Conservation (phyloP, 2,113 vertebrate genomes). For the Narcine bancroftii region DNA sequence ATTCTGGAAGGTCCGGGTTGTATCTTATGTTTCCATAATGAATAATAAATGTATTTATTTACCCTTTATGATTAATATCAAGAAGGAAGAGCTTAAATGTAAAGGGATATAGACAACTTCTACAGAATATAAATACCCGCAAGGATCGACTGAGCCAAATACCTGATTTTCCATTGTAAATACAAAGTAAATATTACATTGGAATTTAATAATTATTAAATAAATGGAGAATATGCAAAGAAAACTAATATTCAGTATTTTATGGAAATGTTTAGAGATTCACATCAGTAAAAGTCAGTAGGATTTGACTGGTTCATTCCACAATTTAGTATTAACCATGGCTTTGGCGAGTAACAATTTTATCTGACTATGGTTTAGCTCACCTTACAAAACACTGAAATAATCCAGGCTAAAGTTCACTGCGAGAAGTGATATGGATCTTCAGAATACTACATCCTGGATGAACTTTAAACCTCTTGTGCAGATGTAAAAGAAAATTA, state of each 20-base stretch:
- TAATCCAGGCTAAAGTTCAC: no score
- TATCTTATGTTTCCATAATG: slow-evolving; percentile 4
- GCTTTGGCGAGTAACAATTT: no score
- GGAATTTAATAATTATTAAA: background rate
- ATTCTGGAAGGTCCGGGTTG: background rate
- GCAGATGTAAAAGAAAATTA: no score
- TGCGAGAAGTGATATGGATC: no score
- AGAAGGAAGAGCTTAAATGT: background rate
- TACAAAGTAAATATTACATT: no score
- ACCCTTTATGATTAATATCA: background rate
- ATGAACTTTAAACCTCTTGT: no score
- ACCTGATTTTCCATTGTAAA: background rate
- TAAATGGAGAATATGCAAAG: background rate
- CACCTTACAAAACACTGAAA: no score
- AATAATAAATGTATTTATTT: background rate
- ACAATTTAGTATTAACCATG: no score
- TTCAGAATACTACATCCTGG: no score
- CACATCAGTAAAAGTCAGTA: background rate
- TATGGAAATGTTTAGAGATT: background rate
- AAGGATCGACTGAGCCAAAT: background rate
- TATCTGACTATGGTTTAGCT: no score
- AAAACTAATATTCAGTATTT: background rate
- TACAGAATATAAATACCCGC: background rate
- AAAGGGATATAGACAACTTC: background rate
- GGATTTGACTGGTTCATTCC: no score